These are phyloP conservation scores for Poeciliopsis paucimaculata DNA, from an alignment of 2,797 vertebrate genomes.

Conservation along the genomic window DNA sequence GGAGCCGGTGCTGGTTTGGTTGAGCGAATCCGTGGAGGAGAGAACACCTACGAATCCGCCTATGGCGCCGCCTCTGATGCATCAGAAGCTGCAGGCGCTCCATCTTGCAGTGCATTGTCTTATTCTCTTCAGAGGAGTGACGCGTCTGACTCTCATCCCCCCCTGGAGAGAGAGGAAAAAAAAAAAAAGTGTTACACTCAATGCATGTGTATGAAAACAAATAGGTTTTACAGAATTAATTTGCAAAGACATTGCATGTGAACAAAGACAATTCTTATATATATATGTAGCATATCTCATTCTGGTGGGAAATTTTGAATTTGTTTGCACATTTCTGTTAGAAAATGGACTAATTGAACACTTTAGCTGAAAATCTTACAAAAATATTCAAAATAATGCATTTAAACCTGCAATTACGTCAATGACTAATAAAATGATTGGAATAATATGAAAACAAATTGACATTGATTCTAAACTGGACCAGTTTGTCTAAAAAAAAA, in stretches of 20 bases:
- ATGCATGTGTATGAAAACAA: background rate
- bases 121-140: slow-evolving; percentile 86
- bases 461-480: background rate
- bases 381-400: background rate
- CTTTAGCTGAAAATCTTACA: background rate
- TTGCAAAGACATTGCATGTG: background rate
- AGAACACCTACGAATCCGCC: slow-evolving; percentile 83
- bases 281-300: no score
- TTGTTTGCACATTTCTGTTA: background rate
- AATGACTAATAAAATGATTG: no score
- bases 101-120: slow-evolving; percentile 89
- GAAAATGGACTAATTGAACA: background rate
- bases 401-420: background rate
- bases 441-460: background rate
- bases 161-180: slow-evolving; percentile 34
- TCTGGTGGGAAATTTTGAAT: background rate
- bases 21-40: slow-evolving; percentile 71
- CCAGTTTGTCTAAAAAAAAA: background rate
- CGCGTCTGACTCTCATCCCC: slow-evolving; percentile 64
- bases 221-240: background rate
- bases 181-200: background rate
- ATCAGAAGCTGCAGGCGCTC: slow-evolving; percentile 90
- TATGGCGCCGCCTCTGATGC: slow-evolving; percentile 87
- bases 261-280: background rate
- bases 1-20: slow-evolving; percentile 42